Evolutionary conservation across 2,113 vertebrate species (phyloP).

Genomic region (Spheniscus mendiculus): DNA sequence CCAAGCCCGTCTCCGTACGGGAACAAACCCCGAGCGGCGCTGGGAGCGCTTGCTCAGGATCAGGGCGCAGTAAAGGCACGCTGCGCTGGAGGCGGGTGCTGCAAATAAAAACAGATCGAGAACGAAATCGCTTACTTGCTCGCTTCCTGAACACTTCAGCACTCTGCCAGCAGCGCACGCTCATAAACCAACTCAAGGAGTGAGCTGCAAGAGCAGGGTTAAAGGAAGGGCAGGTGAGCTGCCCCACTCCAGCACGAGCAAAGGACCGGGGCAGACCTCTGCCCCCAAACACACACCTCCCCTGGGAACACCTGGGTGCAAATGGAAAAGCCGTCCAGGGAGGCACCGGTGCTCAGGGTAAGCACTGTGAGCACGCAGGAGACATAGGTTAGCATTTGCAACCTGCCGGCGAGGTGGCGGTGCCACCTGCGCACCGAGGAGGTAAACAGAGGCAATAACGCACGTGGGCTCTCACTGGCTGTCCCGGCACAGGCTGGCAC

Average conservation of each 20-base stretch:
- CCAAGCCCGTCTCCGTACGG: fast-evolving
- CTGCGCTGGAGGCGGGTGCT: neutral
- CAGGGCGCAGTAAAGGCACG: neutral
- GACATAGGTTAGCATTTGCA: neutral
- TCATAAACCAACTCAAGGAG: neutral
- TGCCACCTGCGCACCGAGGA: neutral
- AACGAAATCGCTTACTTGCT: neutral
- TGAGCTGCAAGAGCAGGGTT: neutral
- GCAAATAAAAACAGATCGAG: neutral
- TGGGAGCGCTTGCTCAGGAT: neutral
- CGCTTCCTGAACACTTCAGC: neutral
- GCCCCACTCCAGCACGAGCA: neutral
- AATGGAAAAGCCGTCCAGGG: neutral
- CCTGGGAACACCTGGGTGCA: neutral
- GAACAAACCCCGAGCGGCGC: neutral
- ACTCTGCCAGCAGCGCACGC: neutral
- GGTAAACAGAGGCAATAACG: neutral
- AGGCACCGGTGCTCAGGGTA: neutral
- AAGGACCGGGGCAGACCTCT: neutral
- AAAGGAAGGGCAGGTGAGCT: neutral
- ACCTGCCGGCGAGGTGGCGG: neutral
- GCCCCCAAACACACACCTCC: neutral
- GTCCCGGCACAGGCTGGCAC: neutral
- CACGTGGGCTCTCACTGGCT: neutral
- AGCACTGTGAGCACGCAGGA: fast-evolving